Conservation (phyloP, 2,888 invertebrate species). For the Megalurothrips usitatus region DNA sequence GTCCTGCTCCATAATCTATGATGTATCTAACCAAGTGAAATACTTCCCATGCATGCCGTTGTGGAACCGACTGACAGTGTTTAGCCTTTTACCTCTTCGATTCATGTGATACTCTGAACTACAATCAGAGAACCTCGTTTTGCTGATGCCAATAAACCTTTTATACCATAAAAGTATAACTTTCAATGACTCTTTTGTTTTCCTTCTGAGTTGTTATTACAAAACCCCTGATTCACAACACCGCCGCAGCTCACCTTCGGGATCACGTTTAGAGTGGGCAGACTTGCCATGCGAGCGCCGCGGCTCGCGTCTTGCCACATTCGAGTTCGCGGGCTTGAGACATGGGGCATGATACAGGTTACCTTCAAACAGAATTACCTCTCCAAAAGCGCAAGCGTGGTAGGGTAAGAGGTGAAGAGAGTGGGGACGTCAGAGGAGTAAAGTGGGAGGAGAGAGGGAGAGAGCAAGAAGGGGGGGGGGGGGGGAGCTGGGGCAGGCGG, state of each 20-base stretch:
- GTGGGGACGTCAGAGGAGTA: background rate
- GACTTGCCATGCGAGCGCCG: too few relatives aligned
- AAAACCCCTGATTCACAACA: too few relatives aligned
- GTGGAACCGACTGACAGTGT: background rate
- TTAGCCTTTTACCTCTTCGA: background rate
- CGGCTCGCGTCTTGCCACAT: too few relatives aligned
- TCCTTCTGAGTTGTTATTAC: too few relatives aligned
- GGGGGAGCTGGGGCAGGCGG: background rate
- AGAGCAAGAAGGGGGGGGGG: background rate
- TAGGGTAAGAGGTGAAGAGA: background rate
- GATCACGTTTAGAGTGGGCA: too few relatives aligned
- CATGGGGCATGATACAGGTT: background rate
- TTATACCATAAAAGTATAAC: background rate
- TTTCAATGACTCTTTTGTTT: too few relatives aligned
- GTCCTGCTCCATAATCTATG: background rate
- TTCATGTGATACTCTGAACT: slow-evolving; percentile 4
- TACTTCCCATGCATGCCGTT: too few relatives aligned
- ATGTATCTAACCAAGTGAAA: too few relatives aligned
- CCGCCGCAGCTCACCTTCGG: too few relatives aligned
- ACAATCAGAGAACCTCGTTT: background rate
- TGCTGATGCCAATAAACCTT: slow-evolving; percentile 22
- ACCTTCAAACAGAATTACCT: slow-evolving; percentile 1
- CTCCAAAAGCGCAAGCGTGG: background rate
- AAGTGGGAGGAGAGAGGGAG: background rate
- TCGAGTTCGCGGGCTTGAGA: too few relatives aligned